A percentile compares a stretch with the other conserved stretches of the same genome.
Conservation (phyloP, 2,797 vertebrate genomes). For the Pseudochirops corinnae region DNA sequence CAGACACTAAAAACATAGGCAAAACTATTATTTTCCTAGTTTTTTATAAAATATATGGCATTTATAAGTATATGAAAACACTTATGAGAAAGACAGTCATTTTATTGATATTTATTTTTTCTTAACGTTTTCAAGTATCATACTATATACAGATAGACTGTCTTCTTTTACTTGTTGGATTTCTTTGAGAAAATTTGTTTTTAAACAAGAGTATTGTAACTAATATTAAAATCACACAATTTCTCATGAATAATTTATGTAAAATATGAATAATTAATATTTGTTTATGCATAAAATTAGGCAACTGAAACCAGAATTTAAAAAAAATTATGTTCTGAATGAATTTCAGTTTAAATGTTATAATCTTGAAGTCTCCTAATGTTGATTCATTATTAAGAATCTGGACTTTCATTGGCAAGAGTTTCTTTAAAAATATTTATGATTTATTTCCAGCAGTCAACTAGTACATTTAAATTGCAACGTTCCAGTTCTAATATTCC, state of each 20-base stretch:
- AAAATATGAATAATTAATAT: slow-evolving; percentile 50
- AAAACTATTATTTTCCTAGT: not conserved
- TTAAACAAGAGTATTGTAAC: slow-evolving; percentile 16
- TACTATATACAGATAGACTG: slow-evolving; percentile 26
- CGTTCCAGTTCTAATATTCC: slow-evolving; percentile 63
- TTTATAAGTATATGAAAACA: slow-evolving; percentile 21
- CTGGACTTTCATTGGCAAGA: slow-evolving; percentile 48
- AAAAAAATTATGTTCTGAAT: not conserved
- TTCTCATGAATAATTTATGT: slow-evolving; percentile 54
- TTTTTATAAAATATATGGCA: not conserved
- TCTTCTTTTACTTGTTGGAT: slow-evolving; percentile 53
- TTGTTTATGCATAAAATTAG: slow-evolving; percentile 35
- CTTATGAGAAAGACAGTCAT: slow-evolving; percentile 49
- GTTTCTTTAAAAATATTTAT: slow-evolving; percentile 60
- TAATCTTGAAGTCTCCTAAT: slow-evolving; percentile 41
- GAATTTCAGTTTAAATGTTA: slow-evolving; percentile 59
- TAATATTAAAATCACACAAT: slow-evolving; percentile 63
- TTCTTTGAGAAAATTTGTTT: slow-evolving; percentile 45
- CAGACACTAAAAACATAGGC: not conserved
- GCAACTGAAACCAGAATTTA: slow-evolving; percentile 12
- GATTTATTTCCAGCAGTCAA: slow-evolving; percentile 52
- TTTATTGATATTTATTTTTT: slow-evolving; percentile 55
- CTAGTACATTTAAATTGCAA: slow-evolving; percentile 50
- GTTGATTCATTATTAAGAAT: slow-evolving; percentile 45
- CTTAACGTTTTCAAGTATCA: slow-evolving; percentile 44